phyloP scores from a whole-genome alignment of 2,113 vertebrate genomes.

The Proteles cristata region DNA sequence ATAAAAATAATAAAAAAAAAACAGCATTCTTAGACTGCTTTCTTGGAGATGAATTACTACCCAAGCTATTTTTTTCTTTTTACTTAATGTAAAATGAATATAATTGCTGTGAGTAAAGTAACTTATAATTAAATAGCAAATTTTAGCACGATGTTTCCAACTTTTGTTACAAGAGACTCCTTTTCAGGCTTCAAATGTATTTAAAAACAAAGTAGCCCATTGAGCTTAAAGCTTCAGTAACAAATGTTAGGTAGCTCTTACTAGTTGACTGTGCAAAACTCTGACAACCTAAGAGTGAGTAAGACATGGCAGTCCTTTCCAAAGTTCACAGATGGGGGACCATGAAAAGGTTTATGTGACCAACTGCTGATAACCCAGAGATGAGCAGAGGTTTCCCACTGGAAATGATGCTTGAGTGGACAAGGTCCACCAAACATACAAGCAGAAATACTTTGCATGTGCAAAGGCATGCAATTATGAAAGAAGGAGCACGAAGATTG shows the following conservation, averaged over 20 bases:
- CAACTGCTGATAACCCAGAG: neutral
- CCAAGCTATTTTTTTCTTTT: slow-evolving; percentile 71
- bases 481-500: neutral
- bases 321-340: neutral
- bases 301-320: neutral
- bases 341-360: neutral
- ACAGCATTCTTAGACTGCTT: slow-evolving; percentile 68
- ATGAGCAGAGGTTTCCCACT: neutral
- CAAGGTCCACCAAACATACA: neutral
- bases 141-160: slow-evolving; percentile 71
- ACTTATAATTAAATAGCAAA: slow-evolving; percentile 78
- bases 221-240: neutral
- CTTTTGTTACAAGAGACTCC: slow-evolving; percentile 57
- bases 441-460: neutral
- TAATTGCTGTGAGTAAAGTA: slow-evolving; percentile 79
- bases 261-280: neutral
- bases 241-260: neutral
- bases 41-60: slow-evolving; percentile 72
- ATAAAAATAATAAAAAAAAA: slow-evolving; percentile 69
- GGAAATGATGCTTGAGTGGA: neutral
- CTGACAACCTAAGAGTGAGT: neutral
- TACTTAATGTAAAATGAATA: slow-evolving; percentile 79
- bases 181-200: neutral
- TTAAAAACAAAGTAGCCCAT: neutral
- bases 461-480: neutral